Conservation (phyloP, 2,888 invertebrate species). For the Meteorus colon region DNA sequence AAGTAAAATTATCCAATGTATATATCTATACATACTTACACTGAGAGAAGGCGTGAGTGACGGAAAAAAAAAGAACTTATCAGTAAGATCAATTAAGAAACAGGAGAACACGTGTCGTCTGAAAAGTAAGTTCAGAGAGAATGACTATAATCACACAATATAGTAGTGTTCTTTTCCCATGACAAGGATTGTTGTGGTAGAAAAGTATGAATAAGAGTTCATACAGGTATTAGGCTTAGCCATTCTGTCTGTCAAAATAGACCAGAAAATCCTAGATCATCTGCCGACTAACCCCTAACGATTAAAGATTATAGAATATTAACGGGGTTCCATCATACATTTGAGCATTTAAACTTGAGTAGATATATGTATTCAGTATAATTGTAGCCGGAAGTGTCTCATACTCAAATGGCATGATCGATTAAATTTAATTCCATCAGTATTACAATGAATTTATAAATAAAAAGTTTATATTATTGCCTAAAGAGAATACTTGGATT, state of each 20-base stretch:
- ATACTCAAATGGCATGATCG: too few species aligned
- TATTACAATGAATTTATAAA: too few species aligned
- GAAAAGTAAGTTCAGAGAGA: slow-evolving; percentile 23
- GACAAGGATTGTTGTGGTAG: too few species aligned
- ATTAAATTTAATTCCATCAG: too few species aligned
- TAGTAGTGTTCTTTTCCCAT: background rate
- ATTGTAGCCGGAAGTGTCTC: slow-evolving; percentile 41
- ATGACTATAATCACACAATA: background rate
- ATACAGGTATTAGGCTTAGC: slow-evolving; percentile 19
- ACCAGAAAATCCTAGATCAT: slow-evolving; percentile 65
- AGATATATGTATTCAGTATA: slow-evolving; percentile 4
- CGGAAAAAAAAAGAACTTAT: slow-evolving; percentile 23
- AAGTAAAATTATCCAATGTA: slow-evolving; percentile 57
- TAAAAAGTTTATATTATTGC: background rate
- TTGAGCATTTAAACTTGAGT: background rate
- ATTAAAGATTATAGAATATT: slow-evolving; percentile 36
- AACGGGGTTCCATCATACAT: background rate
- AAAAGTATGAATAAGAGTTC: background rate
- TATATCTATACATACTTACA: slow-evolving; percentile 32
- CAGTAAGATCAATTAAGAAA: slow-evolving; percentile 29
- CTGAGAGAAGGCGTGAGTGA: slow-evolving; percentile 34
- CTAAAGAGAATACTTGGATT: slow-evolving; percentile 1
- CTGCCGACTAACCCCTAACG: slow-evolving; percentile 55
- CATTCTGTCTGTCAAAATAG: slow-evolving; percentile 60
- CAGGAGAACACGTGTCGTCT: slow-evolving; percentile 42